phyloP scores from a whole-genome alignment of 1,140 invertebrate genomes.

The Drosophila littoralis region DNA sequence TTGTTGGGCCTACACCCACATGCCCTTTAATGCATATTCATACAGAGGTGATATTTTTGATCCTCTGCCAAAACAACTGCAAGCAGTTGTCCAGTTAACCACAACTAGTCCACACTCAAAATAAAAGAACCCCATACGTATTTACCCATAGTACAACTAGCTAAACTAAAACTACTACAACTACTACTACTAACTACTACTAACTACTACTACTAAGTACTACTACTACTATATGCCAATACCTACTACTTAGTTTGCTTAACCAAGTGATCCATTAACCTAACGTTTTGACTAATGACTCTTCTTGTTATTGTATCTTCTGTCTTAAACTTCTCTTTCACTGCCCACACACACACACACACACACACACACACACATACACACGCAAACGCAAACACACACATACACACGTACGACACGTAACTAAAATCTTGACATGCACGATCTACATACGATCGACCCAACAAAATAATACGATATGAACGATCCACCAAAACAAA shows the following conservation, averaged over 20 bases:
- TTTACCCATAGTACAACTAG: not conserved
- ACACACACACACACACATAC: slow-evolving; percentile 22
- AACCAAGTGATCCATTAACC: slow-evolving; percentile 73
- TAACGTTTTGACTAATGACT: slow-evolving; percentile 77
- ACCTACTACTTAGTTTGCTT: slow-evolving; percentile 64
- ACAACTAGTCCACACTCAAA: not conserved
- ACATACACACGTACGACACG: slow-evolving; percentile 18
- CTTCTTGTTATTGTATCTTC: slow-evolving; percentile 82
- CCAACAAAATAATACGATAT: slow-evolving; percentile 20
- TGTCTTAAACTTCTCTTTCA: slow-evolving; percentile 82
- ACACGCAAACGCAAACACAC: slow-evolving; percentile 17
- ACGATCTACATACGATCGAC: slow-evolving; percentile 41
- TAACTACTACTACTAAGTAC: slow-evolving; percentile 58
- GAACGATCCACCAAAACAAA: slow-evolving; percentile 29
- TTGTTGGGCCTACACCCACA: not conserved
- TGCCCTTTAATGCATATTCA: not conserved
- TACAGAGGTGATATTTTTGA: not conserved
- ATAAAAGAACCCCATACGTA: not conserved
- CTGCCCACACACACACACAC: slow-evolving; percentile 65
- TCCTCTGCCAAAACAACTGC: not conserved
- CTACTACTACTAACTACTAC: slow-evolving; percentile 28
- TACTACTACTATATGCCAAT: slow-evolving; percentile 55
- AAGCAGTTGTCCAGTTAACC: not conserved
- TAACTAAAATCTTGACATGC: slow-evolving; percentile 33
- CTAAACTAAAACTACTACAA: slow-evolving; percentile 1